Conservation (phyloP, 2,888 invertebrate species). For the Synergus gifuensis region DNA sequence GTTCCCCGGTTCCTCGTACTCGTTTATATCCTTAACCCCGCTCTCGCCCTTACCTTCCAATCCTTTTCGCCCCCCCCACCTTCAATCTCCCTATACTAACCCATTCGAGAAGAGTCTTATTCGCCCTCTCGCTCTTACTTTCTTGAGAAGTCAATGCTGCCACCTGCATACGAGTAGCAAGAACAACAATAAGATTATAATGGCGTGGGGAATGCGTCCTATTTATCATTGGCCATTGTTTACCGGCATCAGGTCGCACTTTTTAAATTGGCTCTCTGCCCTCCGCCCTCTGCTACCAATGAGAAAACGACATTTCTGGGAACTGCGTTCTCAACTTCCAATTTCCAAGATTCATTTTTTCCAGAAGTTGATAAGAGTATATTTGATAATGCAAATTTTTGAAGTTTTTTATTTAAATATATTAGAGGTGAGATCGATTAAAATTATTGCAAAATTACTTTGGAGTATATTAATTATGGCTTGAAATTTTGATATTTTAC, state of each 20-base stretch:
- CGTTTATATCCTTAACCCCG: constrained; percentile 68
- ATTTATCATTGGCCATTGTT: constrained; percentile 75
- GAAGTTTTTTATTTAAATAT: too few species aligned
- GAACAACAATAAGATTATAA: constrained; percentile 75
- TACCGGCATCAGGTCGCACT: constrained; percentile 67
- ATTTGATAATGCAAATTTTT: neutral
- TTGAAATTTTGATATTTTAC: too few species aligned
- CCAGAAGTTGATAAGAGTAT: neutral
- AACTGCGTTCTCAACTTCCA: constrained; percentile 6
- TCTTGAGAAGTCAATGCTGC: constrained; percentile 57
- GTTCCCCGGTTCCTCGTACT: constrained; percentile 71
- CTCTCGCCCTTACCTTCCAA: constrained; percentile 50
- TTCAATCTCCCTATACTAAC: constrained; percentile 9
- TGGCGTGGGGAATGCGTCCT: constrained; percentile 70
- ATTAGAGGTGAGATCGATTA: too few species aligned
- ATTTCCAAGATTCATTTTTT: constrained; percentile 27
- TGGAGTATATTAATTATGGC: too few species aligned
- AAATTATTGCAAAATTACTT: too few species aligned
- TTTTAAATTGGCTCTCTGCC: constrained; percentile 64
- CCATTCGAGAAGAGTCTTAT: constrained; percentile 16
- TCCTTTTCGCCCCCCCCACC: constrained; percentile 31
- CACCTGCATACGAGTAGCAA: constrained; percentile 71
- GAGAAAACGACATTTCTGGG: constrained; percentile 15
- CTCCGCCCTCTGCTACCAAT: constrained; percentile 49
- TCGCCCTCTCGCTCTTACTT: constrained; percentile 49